A percentile compares a stretch with the other conserved stretches of the same genome.
These are phyloP conservation scores for Pelodytes ibericus DNA, from an alignment of 2,797 vertebrate species.

Conservation along the genomic window DNA sequence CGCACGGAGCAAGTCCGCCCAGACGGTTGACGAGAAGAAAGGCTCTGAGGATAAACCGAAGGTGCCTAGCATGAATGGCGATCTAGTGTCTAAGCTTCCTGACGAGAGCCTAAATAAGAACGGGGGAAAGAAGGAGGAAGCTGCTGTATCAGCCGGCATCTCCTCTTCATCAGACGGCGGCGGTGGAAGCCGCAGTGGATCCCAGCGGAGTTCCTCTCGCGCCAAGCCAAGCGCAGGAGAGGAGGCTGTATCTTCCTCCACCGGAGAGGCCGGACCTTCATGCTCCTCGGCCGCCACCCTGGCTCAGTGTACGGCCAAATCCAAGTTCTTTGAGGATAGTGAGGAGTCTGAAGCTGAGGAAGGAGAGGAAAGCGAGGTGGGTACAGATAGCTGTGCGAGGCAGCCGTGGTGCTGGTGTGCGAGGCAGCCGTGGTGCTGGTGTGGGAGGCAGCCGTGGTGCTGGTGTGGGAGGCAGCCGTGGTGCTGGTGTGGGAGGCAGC, in stretches of 20 bases:
- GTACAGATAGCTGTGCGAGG: no score
- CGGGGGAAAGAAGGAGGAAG: conserved; percentile 72
- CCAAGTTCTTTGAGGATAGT: conserved; percentile 97
- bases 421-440: no score
- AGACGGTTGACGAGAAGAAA: no score
- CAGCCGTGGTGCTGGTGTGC: no score
- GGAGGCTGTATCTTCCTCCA: conserved; percentile 73
- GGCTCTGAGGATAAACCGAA: conserved; percentile 68
- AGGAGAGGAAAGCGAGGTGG: conserved; percentile 75
- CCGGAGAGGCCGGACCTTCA: conserved; percentile 90
- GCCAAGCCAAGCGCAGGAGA: conserved; percentile 78
- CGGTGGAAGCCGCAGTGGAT: conserved; percentile 63
- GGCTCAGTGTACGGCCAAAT: conserved; percentile 83
- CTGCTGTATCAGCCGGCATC: conserved; percentile 59
- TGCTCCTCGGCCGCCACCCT: conserved; percentile 89
- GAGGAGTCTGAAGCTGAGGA: conserved; percentile 89
- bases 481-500: no score
- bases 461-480: no score
- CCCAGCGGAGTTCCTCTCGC: conserved; percentile 60
- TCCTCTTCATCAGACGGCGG: conserved; percentile 70
- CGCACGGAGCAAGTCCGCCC: conserved; percentile 74
- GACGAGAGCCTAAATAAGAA: conserved; percentile 76
- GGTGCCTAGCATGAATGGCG: conserved; percentile 79
- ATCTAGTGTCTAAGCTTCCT: conserved; percentile 72
- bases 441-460: no score